Percentiles rank a stretch among this genome's conserved stretches.
phyloP scores from a whole-genome alignment of 2,888 invertebrate species.

The Pseudeuparius sepicola region DNA sequence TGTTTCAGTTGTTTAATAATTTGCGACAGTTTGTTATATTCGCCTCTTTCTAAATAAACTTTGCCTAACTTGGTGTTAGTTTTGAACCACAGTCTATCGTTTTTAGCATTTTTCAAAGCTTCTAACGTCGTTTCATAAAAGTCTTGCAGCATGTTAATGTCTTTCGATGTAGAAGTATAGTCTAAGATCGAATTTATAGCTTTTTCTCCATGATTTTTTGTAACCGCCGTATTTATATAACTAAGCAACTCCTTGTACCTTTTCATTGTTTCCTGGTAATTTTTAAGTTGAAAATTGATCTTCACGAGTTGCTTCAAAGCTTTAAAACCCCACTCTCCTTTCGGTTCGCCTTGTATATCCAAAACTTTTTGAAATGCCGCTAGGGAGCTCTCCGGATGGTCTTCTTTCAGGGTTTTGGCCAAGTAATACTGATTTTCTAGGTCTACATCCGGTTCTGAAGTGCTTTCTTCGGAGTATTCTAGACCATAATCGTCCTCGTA shows the following conservation, averaged over 20 bases:
- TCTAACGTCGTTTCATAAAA: constrained; percentile 95
- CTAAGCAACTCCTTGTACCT: constrained; percentile 86
- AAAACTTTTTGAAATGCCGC: constrained; percentile 92
- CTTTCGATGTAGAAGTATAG: constrained; percentile 96
- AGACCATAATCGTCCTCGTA: constrained; percentile 86
- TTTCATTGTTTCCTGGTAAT: constrained; percentile 50
- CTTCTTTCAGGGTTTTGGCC: constrained; percentile 94
- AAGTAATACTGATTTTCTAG: constrained; percentile 99
- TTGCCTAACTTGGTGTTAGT: constrained; percentile 98
- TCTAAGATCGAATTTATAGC: constrained; percentile 98
- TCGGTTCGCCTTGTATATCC: constrained; percentile 90
- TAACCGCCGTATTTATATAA: constrained; percentile 97
- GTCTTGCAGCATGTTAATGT: constrained; percentile 72
- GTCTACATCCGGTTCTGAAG: constrained; percentile 98
- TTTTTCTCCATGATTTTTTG: constrained; percentile 97
- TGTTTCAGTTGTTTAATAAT: constrained; percentile 93
- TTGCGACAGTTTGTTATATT: constrained; percentile 83
- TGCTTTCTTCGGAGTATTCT: constrained; percentile 98
- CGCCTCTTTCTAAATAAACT: constrained; percentile 89
- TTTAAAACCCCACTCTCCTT: constrained; percentile 99
- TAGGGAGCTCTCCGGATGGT: constrained; percentile 71
- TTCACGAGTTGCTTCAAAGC: constrained; percentile 99
- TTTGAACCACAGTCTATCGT: constrained; percentile 98
- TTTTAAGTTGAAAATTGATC: constrained; percentile 92
- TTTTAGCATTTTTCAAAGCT: constrained; percentile 91